A percentile compares a stretch with the other conserved stretches of the same genome.
Conservation (phyloP, 2,113 vertebrate species). For the Etia nguti region DNA sequence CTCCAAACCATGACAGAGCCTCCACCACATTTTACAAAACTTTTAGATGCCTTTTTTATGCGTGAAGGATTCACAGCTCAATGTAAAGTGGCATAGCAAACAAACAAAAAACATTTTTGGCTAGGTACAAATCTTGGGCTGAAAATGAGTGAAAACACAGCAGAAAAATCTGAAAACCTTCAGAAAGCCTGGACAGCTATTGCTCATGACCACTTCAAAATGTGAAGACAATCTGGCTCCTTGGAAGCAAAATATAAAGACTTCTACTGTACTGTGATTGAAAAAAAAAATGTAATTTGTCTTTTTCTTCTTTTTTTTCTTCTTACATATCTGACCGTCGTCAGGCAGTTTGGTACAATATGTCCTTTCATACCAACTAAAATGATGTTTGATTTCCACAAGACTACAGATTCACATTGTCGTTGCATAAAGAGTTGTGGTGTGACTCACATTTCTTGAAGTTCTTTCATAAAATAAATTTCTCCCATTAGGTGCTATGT, state of each 20-base stretch:
- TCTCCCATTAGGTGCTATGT: neutral
- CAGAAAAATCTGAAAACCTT: neutral
- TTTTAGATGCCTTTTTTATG: neutral
- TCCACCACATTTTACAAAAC: neutral
- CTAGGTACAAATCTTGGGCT: neutral
- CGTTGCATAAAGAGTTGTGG: rapidly evolving
- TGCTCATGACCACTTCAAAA: rapidly evolving
- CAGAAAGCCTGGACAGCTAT: neutral
- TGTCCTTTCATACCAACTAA: neutral
- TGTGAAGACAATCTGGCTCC: neutral
- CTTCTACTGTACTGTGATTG: neutral
- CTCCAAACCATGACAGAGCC: neutral
- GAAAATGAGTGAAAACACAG: neutral
- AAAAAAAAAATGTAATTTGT: neutral
- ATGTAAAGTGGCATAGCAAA: neutral
- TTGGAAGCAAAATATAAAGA: rapidly evolving
- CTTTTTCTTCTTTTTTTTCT: neutral
- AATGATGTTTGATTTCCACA: neutral
- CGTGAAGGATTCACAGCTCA: rapidly evolving
- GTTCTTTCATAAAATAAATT: neutral
- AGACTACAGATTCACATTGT: neutral
- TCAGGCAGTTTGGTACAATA: neutral
- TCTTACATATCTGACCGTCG: neutral
- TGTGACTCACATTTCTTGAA: neutral
- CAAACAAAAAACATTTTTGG: neutral